Conservation (phyloP, 2,113 vertebrate genomes). For the Tringa solitaria region DNA sequence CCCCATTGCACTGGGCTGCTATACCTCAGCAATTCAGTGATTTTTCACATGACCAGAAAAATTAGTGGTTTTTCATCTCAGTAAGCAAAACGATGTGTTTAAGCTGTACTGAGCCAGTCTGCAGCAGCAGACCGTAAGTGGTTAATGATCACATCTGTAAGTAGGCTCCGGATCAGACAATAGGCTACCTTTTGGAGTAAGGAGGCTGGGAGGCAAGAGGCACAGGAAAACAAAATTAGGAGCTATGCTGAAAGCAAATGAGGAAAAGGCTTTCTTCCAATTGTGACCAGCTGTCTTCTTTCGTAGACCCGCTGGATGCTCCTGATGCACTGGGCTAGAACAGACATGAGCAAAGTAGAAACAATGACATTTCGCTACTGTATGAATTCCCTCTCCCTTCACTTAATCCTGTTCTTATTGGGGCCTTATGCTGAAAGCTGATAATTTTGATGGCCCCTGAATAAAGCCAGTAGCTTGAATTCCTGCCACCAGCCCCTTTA, state of each 20-base stretch:
- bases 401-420: slow-evolving; percentile 77
- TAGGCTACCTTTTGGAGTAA: slow-evolving; percentile 21
- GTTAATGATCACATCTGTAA: slow-evolving; percentile 57
- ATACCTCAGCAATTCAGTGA: rapidly evolving
- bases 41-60: not conserved
- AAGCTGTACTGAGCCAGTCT: not conserved
- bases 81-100: not conserved
- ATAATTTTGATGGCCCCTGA: slow-evolving; percentile 82
- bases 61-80: not conserved
- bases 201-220: not conserved
- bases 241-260: slow-evolving; percentile 13
- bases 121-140: slow-evolving; percentile 2
- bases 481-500: slow-evolving; percentile 90
- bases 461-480: slow-evolving; percentile 85
- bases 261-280: slow-evolving; percentile 59
- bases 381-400: slow-evolving; percentile 74
- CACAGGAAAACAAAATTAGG: slow-evolving; percentile 58
- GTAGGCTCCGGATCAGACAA: slow-evolving; percentile 8
- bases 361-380: slow-evolving; percentile 78
- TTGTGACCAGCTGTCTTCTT: slow-evolving; percentile 65
- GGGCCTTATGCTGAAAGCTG: slow-evolving; percentile 76
- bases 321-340: slow-evolving; percentile 57
- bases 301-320: slow-evolving; percentile 65
- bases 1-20: rapidly evolving
- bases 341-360: slow-evolving; percentile 62